Percentiles rank a stretch among this genome's conserved stretches.
Conservation (phyloP, 2,797 vertebrate species). For the Pygocentrus nattereri region DNA sequence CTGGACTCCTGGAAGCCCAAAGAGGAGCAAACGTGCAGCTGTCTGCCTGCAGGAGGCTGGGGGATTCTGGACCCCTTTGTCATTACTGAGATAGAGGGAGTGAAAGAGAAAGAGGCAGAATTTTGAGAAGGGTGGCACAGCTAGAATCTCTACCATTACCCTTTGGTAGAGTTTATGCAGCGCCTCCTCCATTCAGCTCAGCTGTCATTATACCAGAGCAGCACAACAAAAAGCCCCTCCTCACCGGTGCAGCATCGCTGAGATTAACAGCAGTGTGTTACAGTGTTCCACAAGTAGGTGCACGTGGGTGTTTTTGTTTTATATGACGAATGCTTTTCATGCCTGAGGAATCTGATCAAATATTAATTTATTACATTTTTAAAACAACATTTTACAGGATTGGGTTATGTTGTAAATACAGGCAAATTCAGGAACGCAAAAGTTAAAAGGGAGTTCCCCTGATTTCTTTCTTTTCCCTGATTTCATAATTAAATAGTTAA, state of each 20-base stretch:
- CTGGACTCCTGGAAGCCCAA: constrained; percentile 62
- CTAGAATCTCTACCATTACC: constrained; percentile 64
- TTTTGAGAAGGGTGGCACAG: constrained; percentile 67
- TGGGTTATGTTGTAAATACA: neutral
- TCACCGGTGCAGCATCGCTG: neutral
- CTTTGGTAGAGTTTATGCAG: constrained; percentile 44
- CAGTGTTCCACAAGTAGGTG: neutral
- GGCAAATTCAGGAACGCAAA: neutral
- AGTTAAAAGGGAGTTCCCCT: too few species aligned
- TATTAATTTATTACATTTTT: neutral
- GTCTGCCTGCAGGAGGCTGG: constrained; percentile 73
- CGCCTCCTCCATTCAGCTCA: neutral
- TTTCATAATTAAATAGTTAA: too few species aligned
- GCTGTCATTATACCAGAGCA: neutral
- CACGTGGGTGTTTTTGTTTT: neutral
- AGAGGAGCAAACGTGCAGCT: constrained; percentile 73
- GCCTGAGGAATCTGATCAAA: neutral
- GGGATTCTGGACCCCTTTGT: constrained; percentile 76
- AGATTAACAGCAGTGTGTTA: neutral
- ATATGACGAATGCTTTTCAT: neutral
- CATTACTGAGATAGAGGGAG: constrained; percentile 75
- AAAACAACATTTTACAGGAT: neutral
- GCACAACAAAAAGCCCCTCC: neutral
- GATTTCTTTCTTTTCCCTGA: too few species aligned
- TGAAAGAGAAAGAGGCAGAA: constrained; percentile 59